Evolutionary conservation across 2,797 vertebrate genomes (phyloP).

Genomic region (Melanogrammus aeglefinus): DNA sequence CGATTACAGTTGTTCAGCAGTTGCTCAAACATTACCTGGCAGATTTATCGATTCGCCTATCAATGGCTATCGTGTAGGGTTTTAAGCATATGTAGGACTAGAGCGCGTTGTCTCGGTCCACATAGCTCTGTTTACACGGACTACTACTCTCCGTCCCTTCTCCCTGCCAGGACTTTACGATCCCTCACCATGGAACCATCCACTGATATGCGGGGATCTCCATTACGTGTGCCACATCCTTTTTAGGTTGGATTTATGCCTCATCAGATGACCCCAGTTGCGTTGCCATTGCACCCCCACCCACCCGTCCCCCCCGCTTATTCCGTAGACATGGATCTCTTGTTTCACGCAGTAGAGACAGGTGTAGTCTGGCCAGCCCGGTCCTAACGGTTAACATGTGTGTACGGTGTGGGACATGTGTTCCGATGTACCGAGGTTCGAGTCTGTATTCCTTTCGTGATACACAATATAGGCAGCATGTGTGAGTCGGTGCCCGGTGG

Average conservation of each 20-base stretch:
- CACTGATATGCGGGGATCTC: slow-evolving; percentile 76
- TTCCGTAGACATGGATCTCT: slow-evolving; percentile 59
- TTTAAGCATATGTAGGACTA: neutral
- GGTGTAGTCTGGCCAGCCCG: slow-evolving; percentile 61
- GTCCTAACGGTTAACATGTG: slow-evolving; percentile 67
- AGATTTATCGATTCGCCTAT: neutral
- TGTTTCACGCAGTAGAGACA: slow-evolving; percentile 72
- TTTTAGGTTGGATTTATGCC: slow-evolving; percentile 73
- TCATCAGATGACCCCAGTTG: slow-evolving; percentile 57
- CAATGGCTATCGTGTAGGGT: neutral
- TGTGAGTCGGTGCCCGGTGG: slow-evolving; percentile 37
- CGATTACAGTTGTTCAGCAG: no score
- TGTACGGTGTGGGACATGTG: slow-evolving; percentile 58
- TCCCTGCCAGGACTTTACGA: slow-evolving; percentile 60
- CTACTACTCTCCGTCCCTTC: slow-evolving; percentile 35
- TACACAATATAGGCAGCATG: slow-evolving; percentile 54
- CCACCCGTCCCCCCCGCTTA: slow-evolving; percentile 29
- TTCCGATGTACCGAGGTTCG: slow-evolving; percentile 49
- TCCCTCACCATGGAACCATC: slow-evolving; percentile 62
- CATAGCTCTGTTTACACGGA: slow-evolving; percentile 63
- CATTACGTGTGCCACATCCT: slow-evolving; percentile 72
- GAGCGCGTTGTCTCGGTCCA: slow-evolving; percentile 46
- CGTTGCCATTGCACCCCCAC: neutral
- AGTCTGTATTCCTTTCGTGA: neutral
- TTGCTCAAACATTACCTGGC: neutral